Evolutionary conservation across 2,797 vertebrate species (phyloP).

Genomic region (Lindbergichthys nudifrons): DNA sequence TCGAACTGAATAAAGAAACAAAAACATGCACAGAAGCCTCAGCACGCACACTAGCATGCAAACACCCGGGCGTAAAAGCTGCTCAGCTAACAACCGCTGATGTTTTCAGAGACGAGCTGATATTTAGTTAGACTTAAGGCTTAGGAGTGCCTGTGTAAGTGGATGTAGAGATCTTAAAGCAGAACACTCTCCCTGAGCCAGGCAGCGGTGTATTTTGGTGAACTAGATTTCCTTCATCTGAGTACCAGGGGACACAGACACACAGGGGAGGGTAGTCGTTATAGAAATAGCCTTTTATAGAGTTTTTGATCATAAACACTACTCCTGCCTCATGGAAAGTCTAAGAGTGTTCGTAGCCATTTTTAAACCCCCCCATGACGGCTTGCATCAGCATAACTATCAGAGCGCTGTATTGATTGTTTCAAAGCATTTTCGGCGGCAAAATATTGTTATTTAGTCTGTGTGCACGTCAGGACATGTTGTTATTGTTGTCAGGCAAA

Average conservation of each 20-base stretch:
- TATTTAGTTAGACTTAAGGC: slow-evolving; percentile 48
- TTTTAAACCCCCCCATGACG: slow-evolving; percentile 29
- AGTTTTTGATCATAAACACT: slow-evolving; percentile 51
- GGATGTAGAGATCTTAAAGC: slow-evolving; percentile 52
- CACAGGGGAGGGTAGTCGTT: slow-evolving; percentile 44
- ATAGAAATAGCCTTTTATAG: slow-evolving; percentile 52
- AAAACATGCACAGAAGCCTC: slow-evolving; percentile 1
- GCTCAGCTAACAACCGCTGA: slow-evolving; percentile 30
- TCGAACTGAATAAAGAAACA: slow-evolving; percentile 29
- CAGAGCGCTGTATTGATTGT: slow-evolving; percentile 56
- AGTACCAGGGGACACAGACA: slow-evolving; percentile 48
- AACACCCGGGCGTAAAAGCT: not conserved
- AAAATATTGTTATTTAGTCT: slow-evolving; percentile 54
- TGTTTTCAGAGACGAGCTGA: slow-evolving; percentile 48
- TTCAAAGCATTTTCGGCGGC: slow-evolving; percentile 53
- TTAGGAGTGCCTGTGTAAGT: slow-evolving; percentile 43
- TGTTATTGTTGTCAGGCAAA: slow-evolving; percentile 59
- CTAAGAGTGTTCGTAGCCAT: slow-evolving; percentile 9
- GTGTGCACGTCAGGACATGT: slow-evolving; percentile 35
- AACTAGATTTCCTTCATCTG: slow-evolving; percentile 60
- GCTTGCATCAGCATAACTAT: slow-evolving; percentile 64
- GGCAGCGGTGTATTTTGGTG: slow-evolving; percentile 48
- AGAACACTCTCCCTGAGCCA: slow-evolving; percentile 31
- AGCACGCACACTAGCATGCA: not conserved
- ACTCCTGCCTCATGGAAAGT: slow-evolving; percentile 5